These are phyloP conservation scores for Falco peregrinus DNA, from an alignment of 2,797 vertebrate genomes.

Conservation along the genomic window DNA sequence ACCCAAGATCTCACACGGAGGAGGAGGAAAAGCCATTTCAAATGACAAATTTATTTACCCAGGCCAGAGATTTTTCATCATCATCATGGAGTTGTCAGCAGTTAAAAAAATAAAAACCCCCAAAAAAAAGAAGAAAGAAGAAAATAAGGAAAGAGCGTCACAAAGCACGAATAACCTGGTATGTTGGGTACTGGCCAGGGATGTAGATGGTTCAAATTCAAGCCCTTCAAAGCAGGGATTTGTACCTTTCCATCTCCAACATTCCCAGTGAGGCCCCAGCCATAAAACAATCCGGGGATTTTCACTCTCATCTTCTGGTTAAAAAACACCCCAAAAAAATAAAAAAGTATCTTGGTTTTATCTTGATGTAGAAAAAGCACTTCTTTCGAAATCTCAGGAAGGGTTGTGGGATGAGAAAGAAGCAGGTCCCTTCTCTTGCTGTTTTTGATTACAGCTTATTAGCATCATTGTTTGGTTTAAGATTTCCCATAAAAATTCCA, in stretches of 20 bases:
- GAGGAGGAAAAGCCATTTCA: background rate
- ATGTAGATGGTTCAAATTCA: constrained; percentile 17
- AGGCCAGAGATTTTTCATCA: background rate
- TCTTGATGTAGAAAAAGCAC: background rate
- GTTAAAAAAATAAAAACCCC: background rate
- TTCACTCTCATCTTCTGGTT: background rate
- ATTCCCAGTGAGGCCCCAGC: background rate
- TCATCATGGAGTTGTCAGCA: accelerated
- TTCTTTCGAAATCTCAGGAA: background rate
- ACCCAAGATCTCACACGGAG: background rate
- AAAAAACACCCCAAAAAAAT: background rate
- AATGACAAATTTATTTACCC: background rate
- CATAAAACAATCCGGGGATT: background rate
- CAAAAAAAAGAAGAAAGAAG: background rate
- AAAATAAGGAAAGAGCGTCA: background rate
- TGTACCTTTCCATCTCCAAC: background rate
- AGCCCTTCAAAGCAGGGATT: constrained; percentile 12
- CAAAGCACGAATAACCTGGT: background rate
- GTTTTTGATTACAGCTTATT: constrained; percentile 48
- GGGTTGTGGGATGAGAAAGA: background rate
- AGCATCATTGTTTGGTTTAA: constrained; percentile 1
- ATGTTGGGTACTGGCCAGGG: background rate
- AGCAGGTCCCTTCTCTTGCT: constrained; percentile 5
- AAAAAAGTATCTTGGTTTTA: background rate
- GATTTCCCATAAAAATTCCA: constrained; percentile 52